A percentile compares a stretch with the other conserved stretches of the same genome.
Conservation (phyloP, 2,113 vertebrate genomes). For the Ailurus styani region DNA sequence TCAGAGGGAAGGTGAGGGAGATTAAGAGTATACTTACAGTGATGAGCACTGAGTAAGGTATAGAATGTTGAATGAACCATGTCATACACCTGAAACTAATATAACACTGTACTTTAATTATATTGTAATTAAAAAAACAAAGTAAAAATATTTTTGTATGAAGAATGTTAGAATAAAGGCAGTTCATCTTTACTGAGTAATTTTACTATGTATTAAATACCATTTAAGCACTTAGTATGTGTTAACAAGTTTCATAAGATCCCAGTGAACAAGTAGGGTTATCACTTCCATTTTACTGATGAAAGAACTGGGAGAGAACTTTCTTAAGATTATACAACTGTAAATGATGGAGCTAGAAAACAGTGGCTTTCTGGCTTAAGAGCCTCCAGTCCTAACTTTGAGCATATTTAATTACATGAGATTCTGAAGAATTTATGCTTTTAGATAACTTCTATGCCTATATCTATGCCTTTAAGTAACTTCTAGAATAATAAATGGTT, state of each 20-base stretch:
- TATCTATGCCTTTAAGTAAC: neutral
- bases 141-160: neutral
- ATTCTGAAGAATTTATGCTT: neutral
- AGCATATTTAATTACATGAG: neutral
- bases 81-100: neutral
- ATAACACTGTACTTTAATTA: neutral
- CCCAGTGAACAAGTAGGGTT: neutral
- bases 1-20: neutral
- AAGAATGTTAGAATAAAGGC: neutral
- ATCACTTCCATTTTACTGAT: neutral
- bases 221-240: neutral
- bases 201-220: neutral
- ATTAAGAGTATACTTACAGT: neutral
- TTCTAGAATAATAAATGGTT: neutral
- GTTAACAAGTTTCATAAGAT: conserved; percentile 1
- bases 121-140: neutral
- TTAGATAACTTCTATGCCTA: neutral
- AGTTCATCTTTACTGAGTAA: neutral
- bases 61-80: neutral
- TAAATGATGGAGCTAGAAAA: neutral
- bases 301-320: neutral
- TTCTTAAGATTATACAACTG: neutral
- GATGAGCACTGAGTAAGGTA: neutral
- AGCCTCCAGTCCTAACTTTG: neutral
- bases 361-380: neutral